phyloP scores from a whole-genome alignment of 2,797 vertebrate genomes.

The Capromys pilorides region DNA sequence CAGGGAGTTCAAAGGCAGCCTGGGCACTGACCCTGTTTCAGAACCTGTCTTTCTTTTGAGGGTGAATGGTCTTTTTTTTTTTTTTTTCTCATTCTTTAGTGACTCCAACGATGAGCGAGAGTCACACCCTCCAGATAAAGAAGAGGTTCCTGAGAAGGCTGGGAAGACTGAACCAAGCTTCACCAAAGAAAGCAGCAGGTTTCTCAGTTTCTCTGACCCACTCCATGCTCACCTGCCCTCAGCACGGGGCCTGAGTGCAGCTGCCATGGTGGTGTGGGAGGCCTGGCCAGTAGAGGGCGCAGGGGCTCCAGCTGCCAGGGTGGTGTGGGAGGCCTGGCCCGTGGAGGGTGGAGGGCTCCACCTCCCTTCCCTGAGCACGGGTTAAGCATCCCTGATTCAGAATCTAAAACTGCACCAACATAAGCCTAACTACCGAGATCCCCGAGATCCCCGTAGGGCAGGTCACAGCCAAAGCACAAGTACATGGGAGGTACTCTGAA shows the following conservation, averaged over 20 bases:
- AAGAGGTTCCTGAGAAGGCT: conserved; percentile 83
- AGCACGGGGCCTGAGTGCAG: not conserved
- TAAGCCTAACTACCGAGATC: not conserved
- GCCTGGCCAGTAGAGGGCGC: rapidly evolving
- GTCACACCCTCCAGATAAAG: conserved; percentile 89
- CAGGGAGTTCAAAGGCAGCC: not conserved
- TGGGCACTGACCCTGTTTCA: not conserved
- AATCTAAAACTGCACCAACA: no score
- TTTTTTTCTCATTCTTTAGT: conserved; percentile 82
- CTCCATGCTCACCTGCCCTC: not conserved
- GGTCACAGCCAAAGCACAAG: not conserved
- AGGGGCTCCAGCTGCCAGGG: not conserved
- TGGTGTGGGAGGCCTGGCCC: not conserved
- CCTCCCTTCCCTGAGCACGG: not conserved
- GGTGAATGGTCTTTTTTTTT: not conserved
- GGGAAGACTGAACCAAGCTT: conserved; percentile 87
- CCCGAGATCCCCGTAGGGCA: not conserved
- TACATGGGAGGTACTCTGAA: not conserved
- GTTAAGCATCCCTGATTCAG: not conserved
- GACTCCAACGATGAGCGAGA: conserved; percentile 94
- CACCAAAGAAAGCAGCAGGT: conserved; percentile 88
- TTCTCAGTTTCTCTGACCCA: conserved; percentile 65
- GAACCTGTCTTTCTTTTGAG: not conserved
- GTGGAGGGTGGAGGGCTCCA: rapidly evolving
- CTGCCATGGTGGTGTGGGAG: not conserved